phyloP scores from a whole-genome alignment of 2,888 invertebrate genomes.

The Coleophora deauratella region DNA sequence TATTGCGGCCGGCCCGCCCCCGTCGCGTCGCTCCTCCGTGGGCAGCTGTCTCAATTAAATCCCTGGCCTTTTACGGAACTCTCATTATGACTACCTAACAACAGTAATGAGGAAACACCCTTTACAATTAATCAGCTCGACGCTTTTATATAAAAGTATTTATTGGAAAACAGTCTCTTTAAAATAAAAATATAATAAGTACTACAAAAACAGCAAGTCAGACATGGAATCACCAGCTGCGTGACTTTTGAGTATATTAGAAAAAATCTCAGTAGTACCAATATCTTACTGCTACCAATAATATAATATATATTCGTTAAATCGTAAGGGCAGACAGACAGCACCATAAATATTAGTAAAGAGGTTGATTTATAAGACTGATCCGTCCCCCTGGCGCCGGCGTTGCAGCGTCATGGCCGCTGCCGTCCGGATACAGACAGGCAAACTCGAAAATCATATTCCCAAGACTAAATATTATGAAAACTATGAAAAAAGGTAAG shows the following conservation, averaged over 20 bases:
- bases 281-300: no score
- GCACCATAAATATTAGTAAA: background rate
- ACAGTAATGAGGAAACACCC: constrained; percentile 28
- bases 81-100: constrained; percentile 54
- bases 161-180: no score
- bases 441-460: constrained; percentile 16
- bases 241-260: no score
- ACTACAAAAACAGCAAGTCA: no score
- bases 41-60: constrained; percentile 46
- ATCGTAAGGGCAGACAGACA: background rate
- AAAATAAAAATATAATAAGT: no score
- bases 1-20: constrained; percentile 30
- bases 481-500: no score
- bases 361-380: constrained; percentile 31
- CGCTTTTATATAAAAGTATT: no score
- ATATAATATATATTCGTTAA: no score
- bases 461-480: no score
- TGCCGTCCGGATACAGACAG: constrained; percentile 29
- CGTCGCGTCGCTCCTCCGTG: constrained; percentile 26
- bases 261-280: no score
- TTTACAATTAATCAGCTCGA: no score
- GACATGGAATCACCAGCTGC: no score
- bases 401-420: constrained; percentile 11
- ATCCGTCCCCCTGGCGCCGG: constrained; percentile 52
- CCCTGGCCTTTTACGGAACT: constrained; percentile 45